Evolutionary conservation across 2,888 invertebrate genomes (phyloP), one percentile per base, ranked within the genome.

Genomic region (Latheticus oryzae): DNA sequence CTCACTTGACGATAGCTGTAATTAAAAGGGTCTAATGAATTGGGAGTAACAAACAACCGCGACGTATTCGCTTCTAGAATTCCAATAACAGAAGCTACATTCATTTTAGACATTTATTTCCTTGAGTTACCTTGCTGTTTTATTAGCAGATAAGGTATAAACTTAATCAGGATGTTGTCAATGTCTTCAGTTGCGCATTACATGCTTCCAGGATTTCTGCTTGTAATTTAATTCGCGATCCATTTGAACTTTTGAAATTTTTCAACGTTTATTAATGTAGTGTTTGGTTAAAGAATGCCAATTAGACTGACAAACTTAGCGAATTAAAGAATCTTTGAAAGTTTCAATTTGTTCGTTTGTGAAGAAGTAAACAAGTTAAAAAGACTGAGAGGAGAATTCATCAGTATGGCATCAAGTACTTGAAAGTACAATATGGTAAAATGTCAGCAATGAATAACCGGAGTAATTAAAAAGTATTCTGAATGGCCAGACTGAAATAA

Each of bases 1-100:
- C 59, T 35, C 42, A 33, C 42, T 53, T 55, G 58, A 48, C 58
- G 51, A 60, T 56, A 50, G 58, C 40, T 50, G 64, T 65, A 67
- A 67, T 67, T 67, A 65, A 67, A 67, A 67, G 64, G 65, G 64
- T 64, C 66, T 67, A 67, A 65, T 67, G 66, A 65, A 67, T 65
- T 58, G 65, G 63, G 62, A 63, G 62, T 63, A 64, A 67, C 64
- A 60, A 67, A 62, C 64, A 64, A 61, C 62, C 66, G 51, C 55
- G 60, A 45, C 52, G 47, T 37, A 51, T 26, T 55, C 54, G 51
- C 33, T 58, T 50, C 42, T 37, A 54, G 43, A 55, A 60, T 60
- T 58, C 60, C 60, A 51, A 58, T 58, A 52, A 43, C 33, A 35
- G 15, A 9, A 16, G 19, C 19, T 45, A 30, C 35, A 48, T 48